Evolutionary conservation across 2,797 vertebrate genomes (phyloP).

Genomic region (Paratrypauchen microcephalus): DNA sequence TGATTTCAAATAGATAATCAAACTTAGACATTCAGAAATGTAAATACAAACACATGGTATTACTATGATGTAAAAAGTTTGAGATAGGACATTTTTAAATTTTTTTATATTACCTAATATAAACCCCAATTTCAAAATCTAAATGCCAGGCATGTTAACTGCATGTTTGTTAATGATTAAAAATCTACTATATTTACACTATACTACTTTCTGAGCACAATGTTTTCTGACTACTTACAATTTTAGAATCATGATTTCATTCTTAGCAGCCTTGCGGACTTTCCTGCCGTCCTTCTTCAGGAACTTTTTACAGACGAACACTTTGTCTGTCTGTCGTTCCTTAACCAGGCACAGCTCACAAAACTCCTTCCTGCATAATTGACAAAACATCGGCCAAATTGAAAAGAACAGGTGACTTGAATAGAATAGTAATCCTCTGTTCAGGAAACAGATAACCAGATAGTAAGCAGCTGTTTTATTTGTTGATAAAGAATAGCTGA

Average conservation of each 20-base stretch:
- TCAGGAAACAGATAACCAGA: not conserved
- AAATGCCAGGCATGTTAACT: not conserved
- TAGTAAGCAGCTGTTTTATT: not conserved
- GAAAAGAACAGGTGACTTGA: slow-evolving; percentile 9
- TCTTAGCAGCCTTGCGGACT: slow-evolving; percentile 88
- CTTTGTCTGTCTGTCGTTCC: slow-evolving; percentile 84
- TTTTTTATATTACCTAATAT: no score
- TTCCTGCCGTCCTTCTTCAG: slow-evolving; percentile 88
- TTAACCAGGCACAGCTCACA: slow-evolving; percentile 87
- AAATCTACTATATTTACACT: slow-evolving; percentile 2
- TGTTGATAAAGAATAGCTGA: not conserved
- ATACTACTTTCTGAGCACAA: not conserved
- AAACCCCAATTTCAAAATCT: not conserved
- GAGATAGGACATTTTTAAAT: no score
- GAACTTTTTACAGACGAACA: slow-evolving; percentile 89
- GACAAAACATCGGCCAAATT: slow-evolving; percentile 20
- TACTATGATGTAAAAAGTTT: no score
- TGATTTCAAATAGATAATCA: slow-evolving; percentile 13
- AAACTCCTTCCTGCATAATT: slow-evolving; percentile 84
- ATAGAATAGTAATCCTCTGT: slow-evolving; percentile 10
- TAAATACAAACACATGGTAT: not conserved
- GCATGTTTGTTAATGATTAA: not conserved
- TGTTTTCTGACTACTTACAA: slow-evolving; percentile 75
- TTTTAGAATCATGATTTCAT: slow-evolving; percentile 90
- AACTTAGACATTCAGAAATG: not conserved